phyloP scores from a whole-genome alignment of 2,888 invertebrate genomes.

The Antitype chi region DNA sequence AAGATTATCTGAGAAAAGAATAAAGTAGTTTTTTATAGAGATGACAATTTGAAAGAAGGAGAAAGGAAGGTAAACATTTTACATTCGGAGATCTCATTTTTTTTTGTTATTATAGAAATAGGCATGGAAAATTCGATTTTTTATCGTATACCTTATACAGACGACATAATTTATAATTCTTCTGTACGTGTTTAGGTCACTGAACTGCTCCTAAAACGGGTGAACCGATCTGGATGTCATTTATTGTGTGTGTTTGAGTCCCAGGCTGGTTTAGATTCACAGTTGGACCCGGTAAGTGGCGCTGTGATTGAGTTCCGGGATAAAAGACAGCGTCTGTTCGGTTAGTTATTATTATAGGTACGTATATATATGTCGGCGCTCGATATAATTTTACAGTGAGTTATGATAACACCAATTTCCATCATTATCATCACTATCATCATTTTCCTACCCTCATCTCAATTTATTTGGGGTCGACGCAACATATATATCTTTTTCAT shows the following conservation, averaged over 20 bases:
- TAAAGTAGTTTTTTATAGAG: background rate
- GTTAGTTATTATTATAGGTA: too few relatives aligned
- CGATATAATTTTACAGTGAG: background rate
- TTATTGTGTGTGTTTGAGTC: too few relatives aligned
- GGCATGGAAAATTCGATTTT: background rate
- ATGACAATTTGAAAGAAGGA: background rate
- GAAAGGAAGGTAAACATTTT: background rate
- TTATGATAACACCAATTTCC: background rate
- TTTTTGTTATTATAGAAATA: background rate
- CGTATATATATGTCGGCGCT: too few relatives aligned
- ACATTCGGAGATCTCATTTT: background rate
- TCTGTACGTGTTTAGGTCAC: too few relatives aligned
- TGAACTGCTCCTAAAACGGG: too few relatives aligned
- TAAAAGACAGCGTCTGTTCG: too few relatives aligned
- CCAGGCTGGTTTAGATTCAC: too few relatives aligned
- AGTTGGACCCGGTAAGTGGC: too few relatives aligned
- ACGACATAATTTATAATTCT: too few relatives aligned
- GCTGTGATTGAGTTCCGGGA: too few relatives aligned
- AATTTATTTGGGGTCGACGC: background rate
- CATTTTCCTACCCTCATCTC: background rate
- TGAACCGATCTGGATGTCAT: too few relatives aligned
- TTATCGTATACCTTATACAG: too few relatives aligned
- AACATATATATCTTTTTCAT: background rate
- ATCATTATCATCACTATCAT: background rate
- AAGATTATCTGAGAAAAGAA: background rate